Percentiles rank a stretch among this genome's conserved stretches.
phyloP scores from a whole-genome alignment of 1,140 invertebrate genomes.

The Phymorhynchus buccinoides region DNA sequence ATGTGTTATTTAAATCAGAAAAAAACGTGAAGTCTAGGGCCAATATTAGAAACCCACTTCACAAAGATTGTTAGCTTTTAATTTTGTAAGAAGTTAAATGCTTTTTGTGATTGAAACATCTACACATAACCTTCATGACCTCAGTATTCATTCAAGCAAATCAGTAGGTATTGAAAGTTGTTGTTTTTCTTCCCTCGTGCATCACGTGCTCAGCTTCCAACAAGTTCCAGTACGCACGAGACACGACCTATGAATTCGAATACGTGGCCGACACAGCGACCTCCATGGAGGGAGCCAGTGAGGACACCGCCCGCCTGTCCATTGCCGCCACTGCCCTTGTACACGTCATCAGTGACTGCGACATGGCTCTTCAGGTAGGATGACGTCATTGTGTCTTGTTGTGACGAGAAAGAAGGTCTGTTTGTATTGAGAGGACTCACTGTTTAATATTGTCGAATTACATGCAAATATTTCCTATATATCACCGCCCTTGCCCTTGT shows the following conservation, averaged over 20 bases:
- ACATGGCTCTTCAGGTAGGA: constrained; percentile 76
- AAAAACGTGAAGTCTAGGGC: neutral
- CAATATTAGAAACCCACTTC: neutral
- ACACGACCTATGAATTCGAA: constrained; percentile 79
- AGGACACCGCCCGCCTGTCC: constrained; percentile 75
- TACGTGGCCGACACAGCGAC: constrained; percentile 79
- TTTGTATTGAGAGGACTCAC: too few relatives aligned
- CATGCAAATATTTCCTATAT: too few relatives aligned
- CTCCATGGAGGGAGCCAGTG: constrained; percentile 76
- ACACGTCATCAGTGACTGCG: constrained; percentile 77
- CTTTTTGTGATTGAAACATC: neutral
- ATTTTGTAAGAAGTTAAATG: neutral
- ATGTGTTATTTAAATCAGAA: too few relatives aligned
- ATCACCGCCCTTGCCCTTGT: too few relatives aligned
- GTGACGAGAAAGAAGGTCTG: neutral
- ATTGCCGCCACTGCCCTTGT: constrained; percentile 78
- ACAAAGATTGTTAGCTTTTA: neutral
- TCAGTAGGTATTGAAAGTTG: too few relatives aligned
- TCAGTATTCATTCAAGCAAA: neutral
- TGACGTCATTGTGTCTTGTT: constrained; percentile 19
- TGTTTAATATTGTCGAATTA: too few relatives aligned
- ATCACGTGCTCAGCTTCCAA: constrained; percentile 50
- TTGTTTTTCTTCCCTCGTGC: too few relatives aligned
- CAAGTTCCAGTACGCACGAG: constrained; percentile 77
- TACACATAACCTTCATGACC: neutral